Base-by-base conservation (phyloP, 2,113 vertebrate species). In the Fregata magnificens region DNA sequence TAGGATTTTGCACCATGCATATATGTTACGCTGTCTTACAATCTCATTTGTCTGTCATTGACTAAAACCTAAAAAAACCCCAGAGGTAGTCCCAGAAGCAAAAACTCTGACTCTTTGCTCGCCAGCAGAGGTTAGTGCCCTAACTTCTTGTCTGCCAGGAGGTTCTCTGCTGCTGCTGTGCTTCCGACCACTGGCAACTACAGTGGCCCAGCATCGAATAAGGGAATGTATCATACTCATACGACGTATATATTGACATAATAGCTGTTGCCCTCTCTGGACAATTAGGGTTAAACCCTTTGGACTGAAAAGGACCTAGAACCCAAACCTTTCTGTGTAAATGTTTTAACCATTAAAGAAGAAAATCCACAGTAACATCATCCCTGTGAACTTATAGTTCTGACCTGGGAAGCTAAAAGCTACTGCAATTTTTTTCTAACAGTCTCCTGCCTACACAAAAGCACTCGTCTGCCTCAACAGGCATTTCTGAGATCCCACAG, bases 201-300 rank as follows among this genome's bases (percentile, higher is more conserved):
- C 19, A 61, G n/a, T 2, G 3, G 7, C 38, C 36, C 45, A 77
- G 44, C 45, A 44, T 12, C 45, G 53, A 29, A 40, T 5, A 21
- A 34, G 6, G 18, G 38, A 38, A 40, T 29, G 21, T 2, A 36
- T 32, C 53, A 31, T 2, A 11, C 25, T 21, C 25, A 4, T 36
- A 36, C 6, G 19, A 14, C 31, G 9, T 1, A 9, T 2, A 32
- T 7, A 32, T 7, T 49, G 24, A 10, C n/a, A 16, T 2, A 5
- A 34, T 2, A 72, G 5, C 45, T 56, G 9, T 22, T 34, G 11
- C 10, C 29, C 28, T 70, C 59, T 91, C 10, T 81, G 42, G 36
- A 87, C 45, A 65, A 5, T 25, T 19, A 8, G 13, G 14, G 40
- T 47, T 42, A 70, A 96, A 50, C 14, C 12, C 13, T 62, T 36